A percentile compares a stretch with the other conserved stretches of the same genome.
Evolutionary conservation across 2,797 vertebrate species (phyloP).

Genomic region (Craterocephalus amniculus): DNA sequence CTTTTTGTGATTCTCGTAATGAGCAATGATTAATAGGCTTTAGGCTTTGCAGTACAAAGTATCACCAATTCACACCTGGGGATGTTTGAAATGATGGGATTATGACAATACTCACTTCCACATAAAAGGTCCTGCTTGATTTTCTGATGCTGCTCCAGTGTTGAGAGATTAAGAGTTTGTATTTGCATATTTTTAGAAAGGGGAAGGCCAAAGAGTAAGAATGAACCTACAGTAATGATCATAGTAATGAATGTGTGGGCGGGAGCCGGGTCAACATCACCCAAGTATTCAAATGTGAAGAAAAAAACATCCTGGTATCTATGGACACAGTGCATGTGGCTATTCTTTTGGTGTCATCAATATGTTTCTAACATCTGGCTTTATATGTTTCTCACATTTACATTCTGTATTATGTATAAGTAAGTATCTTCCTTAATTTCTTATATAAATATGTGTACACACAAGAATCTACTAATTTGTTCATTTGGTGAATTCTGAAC

Average conservation of each 20-base stretch:
- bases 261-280: neutral
- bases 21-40: neutral
- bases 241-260: neutral
- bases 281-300: neutral
- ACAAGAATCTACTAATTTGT: no score
- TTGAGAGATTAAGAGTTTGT: neutral
- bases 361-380: neutral
- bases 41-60: neutral
- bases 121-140: neutral
- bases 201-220: neutral
- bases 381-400: neutral
- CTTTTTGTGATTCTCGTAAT: neutral
- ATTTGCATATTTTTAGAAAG: neutral
- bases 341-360: neutral
- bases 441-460: neutral
- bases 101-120: neutral
- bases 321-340: neutral
- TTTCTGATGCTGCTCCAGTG: neutral
- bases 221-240: neutral
- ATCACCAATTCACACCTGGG: neutral
- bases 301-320: neutral
- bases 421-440: neutral
- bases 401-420: no score
- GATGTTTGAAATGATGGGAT: neutral
- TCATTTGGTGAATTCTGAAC: neutral